phyloP scores from a whole-genome alignment of 2,888 invertebrate species.

The Agrochola lota region DNA sequence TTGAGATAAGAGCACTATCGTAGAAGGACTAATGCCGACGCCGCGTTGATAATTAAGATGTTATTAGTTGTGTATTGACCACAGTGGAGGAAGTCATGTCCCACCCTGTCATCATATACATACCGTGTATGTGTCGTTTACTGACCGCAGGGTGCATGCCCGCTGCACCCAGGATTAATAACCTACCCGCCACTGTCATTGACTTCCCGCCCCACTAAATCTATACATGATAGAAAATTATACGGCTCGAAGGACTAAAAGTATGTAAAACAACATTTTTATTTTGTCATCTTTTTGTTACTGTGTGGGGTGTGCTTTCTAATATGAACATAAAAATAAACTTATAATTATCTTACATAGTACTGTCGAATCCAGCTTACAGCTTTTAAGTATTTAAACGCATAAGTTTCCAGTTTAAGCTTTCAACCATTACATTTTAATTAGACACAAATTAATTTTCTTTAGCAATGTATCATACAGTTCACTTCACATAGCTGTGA shows the following conservation, averaged over 20 bases:
- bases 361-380: no score
- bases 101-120: background rate
- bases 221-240: background rate
- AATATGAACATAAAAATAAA: no score
- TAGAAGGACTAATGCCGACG: background rate
- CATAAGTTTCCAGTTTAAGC: background rate
- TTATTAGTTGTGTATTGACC: background rate
- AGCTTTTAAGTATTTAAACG: background rate
- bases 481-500: slow-evolving; percentile 4
- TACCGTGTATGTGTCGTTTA: background rate
- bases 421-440: background rate
- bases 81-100: background rate
- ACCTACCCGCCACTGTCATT: background rate
- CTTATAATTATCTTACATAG: no score
- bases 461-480: background rate
- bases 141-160: slow-evolving; percentile 4
- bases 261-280: background rate
- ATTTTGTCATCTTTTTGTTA: background rate
- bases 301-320: no score
- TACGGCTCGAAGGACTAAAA: background rate
- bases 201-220: background rate
- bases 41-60: background rate
- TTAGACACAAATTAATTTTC: background rate
- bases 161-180: background rate
- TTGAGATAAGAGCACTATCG: background rate